Evolutionary conservation across 2,888 invertebrate genomes (phyloP), one percentile per base, ranked within the genome.

Genomic region (Icerya purchasi): DNA sequence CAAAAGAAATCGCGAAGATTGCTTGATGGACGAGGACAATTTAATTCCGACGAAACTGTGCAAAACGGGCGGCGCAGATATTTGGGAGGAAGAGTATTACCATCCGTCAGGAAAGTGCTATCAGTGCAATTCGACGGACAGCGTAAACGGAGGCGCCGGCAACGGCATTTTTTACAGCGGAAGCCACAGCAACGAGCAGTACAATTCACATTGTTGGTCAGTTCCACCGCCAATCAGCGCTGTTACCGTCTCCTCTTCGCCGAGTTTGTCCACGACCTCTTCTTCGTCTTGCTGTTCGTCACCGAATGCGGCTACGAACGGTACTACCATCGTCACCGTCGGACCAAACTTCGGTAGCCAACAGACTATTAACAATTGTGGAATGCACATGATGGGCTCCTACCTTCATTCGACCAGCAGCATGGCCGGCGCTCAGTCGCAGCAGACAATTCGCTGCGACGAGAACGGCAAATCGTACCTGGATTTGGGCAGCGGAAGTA

Each of bases 381-480:
- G 14, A 5, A 14, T 36, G 5, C 14, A 5, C 8, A 36, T 36
- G 36, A 36, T 36, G 8, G 36, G 36, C 5, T 2, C 51, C 5
- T 2, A 49, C 14, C 50, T 50, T 18, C 10, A 25, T 19, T 3
- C 56, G 21, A 24, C 56, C 10, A 20, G 57, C 24, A 21, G 57
- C 53, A 3, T 59, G 56, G 14, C 60, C 54, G 2, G 19, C 3
- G 53, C 62, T n/a, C 72, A 77, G 67, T 72, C 72, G 62, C 82
- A 81, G 71, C 86, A 86, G 72, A 88, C 88, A 69, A 89, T 89
- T 71, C 81, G 87, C 64, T 80, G 83, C 66, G 89, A 88, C 67
- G 88, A 88, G 73, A 89, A 89, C 72, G 89, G 89, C 68, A 89
- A 89, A 74, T 86, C 86, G 65, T 89, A 89, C 75, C 76, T 89